Evolutionary conservation across 2,888 invertebrate species (phyloP).

Genomic region (Argyresthia albistria): DNA sequence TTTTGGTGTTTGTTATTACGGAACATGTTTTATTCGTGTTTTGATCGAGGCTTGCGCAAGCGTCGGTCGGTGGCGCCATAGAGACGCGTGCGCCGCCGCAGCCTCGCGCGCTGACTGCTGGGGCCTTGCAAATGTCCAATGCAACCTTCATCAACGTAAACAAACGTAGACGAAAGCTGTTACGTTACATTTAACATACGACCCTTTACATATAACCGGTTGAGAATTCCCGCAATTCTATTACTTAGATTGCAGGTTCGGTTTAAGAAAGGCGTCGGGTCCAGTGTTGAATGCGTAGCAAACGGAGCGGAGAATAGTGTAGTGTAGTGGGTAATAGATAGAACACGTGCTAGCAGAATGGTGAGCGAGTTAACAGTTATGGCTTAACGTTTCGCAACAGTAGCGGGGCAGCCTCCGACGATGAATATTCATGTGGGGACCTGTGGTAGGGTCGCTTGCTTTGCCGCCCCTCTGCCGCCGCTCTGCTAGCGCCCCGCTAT

Average conservation of each 20-base stretch:
- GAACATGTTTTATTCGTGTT: slow-evolving; percentile 4
- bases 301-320: not conserved
- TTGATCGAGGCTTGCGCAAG: slow-evolving; percentile 44
- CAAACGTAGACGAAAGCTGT: slow-evolving; percentile 39
- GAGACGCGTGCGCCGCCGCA: slow-evolving; percentile 69
- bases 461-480: not conserved
- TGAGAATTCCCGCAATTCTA: not conserved
- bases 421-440: slow-evolving; percentile 9
- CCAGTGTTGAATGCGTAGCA: not conserved
- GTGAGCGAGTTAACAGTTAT: slow-evolving; percentile 11
- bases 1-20: slow-evolving; percentile 1
- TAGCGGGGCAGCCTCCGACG: not conserved
- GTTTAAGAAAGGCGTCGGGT: no score
- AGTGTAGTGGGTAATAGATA: slow-evolving; percentile 5
- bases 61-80: slow-evolving; percentile 50
- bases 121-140: slow-evolving; percentile 61
- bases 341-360: slow-evolving; percentile 9
- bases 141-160: slow-evolving; percentile 68
- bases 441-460: no score
- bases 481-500: no score
- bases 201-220: not conserved
- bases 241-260: no score
- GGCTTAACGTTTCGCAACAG: slow-evolving; percentile 9
- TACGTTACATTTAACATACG: slow-evolving; percentile 24
- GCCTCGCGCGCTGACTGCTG: slow-evolving; percentile 61